These are phyloP conservation scores for Gopherus flavomarginatus DNA, from an alignment of 2,113 vertebrate species.

Conservation along the genomic window DNA sequence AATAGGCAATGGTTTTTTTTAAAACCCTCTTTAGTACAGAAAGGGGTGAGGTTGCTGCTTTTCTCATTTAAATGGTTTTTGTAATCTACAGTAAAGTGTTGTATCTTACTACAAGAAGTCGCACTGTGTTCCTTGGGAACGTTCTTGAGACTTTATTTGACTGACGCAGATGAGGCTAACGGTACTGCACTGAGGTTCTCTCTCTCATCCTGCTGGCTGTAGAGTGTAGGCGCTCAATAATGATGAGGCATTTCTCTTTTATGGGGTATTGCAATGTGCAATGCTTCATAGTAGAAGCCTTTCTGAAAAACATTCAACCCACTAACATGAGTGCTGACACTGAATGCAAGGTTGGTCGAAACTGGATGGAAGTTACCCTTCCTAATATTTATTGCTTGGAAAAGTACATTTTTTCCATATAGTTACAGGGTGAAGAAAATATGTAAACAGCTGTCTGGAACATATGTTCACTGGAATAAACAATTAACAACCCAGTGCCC, in stretches of 20 bases:
- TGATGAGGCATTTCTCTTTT: neutral
- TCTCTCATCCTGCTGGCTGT: neutral
- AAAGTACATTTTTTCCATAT: neutral
- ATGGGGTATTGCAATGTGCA: neutral
- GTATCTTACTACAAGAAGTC: neutral
- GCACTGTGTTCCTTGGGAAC: neutral
- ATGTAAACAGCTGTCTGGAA: neutral
- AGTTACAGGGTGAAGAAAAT: neutral
- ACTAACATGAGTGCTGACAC: neutral
- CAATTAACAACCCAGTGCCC: neutral
- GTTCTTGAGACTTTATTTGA: neutral
- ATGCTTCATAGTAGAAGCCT: neutral
- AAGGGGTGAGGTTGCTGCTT: neutral
- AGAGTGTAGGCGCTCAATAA: neutral
- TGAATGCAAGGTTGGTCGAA: neutral
- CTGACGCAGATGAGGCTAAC: neutral
- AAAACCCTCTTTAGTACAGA: neutral
- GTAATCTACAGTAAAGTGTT: neutral
- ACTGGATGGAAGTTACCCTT: neutral
- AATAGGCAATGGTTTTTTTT: neutral
- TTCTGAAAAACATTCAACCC: neutral
- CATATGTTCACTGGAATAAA: neutral
- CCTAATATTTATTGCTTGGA: neutral
- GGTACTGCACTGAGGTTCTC: neutral
- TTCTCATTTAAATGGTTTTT: neutral